Evolutionary conservation across 2,888 invertebrate species (phyloP).

Genomic region (Brachylomia viminalis): DNA sequence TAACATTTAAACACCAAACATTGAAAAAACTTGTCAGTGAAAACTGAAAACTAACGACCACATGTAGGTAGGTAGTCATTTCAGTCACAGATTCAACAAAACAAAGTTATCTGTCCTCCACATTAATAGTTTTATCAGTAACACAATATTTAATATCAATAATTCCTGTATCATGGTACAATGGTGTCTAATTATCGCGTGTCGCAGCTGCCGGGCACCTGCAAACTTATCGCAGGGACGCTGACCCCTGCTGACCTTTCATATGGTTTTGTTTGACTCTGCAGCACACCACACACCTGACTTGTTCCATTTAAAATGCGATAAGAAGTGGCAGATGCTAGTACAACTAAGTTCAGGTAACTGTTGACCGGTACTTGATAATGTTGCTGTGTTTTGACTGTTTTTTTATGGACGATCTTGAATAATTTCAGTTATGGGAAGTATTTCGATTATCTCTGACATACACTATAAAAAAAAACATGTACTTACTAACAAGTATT

Average conservation of each 20-base stretch:
- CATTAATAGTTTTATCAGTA: conserved; percentile 50
- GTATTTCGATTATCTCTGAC: not conserved
- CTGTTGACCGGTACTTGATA: not conserved
- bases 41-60: not conserved
- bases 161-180: conserved; percentile 59
- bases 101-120: conserved; percentile 38
- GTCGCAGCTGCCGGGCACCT: conserved; percentile 76
- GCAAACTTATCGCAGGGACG: conserved; percentile 75
- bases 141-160: conserved; percentile 54
- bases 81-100: conserved; percentile 31
- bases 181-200: conserved; percentile 63
- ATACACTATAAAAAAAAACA: not conserved
- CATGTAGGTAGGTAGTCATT: not conserved
- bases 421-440: not conserved
- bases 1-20: not conserved
- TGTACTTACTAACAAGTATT: not conserved
- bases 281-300: conserved; percentile 63
- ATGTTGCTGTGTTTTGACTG: not conserved
- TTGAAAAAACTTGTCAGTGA: not conserved
- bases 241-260: conserved; percentile 75
- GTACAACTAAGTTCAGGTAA: conserved; percentile 28
- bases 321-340: conserved; percentile 61
- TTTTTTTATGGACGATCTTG: not conserved
- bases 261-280: conserved; percentile 47
- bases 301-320: conserved; percentile 55